A percentile compares a stretch with the other conserved stretches of the same genome.
phyloP scores from a whole-genome alignment of 2,797 vertebrate species.

The Parotocinclus haroldoi region DNA sequence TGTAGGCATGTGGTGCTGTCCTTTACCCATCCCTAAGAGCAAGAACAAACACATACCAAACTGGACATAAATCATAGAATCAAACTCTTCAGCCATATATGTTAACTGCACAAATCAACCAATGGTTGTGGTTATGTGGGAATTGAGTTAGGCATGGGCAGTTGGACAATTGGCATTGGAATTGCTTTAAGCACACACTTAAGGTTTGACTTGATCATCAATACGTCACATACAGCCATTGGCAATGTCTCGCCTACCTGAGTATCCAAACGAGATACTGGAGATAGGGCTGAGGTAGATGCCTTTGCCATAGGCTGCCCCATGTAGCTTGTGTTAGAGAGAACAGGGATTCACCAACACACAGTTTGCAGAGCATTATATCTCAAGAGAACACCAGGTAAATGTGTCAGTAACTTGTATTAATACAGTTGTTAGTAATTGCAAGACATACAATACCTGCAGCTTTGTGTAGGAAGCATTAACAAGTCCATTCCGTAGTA shows the following conservation, averaged over 20 bases:
- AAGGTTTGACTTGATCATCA: not conserved
- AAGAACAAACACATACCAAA: conserved; percentile 12
- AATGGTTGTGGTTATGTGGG: too few relatives aligned
- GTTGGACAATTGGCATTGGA: too few relatives aligned
- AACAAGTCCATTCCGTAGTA: conserved; percentile 91
- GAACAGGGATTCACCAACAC: conserved; percentile 52
- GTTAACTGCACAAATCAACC: too few relatives aligned
- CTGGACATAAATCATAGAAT: not conserved
- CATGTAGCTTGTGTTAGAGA: conserved; percentile 85
- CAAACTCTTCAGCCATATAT: too few relatives aligned
- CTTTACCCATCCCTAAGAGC: conserved; percentile 89
- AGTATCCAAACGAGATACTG: conserved; percentile 98
- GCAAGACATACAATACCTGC: conserved; percentile 75
- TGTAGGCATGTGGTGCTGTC: conserved; percentile 87
- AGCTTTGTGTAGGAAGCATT: conserved; percentile 95
- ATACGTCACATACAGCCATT: not conserved
- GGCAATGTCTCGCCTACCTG: conserved; percentile 75
- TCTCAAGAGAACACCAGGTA: too few relatives aligned
- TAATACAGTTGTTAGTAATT: not conserved
- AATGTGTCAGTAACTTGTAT: not conserved
- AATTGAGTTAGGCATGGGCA: too few relatives aligned
- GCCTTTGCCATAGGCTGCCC: conserved; percentile 96
- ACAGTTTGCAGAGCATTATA: not conserved
- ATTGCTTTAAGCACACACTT: not conserved
- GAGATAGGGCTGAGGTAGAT: conserved; percentile 98